Evolutionary conservation across 2,797 vertebrate genomes (phyloP), one percentile per base, ranked within the genome.

Genomic region (Acridotheres tristis): DNA sequence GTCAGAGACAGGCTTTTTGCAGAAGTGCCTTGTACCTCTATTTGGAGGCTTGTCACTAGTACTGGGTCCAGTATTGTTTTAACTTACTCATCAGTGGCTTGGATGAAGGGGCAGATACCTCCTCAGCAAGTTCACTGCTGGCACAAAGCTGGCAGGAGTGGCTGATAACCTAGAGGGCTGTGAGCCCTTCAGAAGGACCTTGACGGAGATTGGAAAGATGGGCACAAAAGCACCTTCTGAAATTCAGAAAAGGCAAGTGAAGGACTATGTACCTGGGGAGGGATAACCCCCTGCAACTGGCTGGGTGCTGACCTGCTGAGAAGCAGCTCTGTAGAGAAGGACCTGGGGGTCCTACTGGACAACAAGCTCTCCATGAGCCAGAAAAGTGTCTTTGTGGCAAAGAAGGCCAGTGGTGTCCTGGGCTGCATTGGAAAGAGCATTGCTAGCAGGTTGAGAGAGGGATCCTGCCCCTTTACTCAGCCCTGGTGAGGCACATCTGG

Each of bases 171-270:
- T 29, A 16, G 69, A 73, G 12, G 10, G 57, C 50, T 63, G 57
- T 71, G 38, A 53, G 51, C 29, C 19, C 51, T 77, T 40, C 38
- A 53, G 65, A 40, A 77, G 29, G 3, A 47, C 38, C 43, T 65
- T 1, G 0, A 4, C 14, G 47, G 38, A 23, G 45, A 18, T 16
- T 47, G 45, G 29, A n/a, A n/a, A 34, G 17, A 11, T 16, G 29
- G 29, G 17, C 38, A 34, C 51, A 51, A 51, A 45, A 58, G 25
- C 67, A 42, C 30, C 25, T 10, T 57, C 38, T 53, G 51, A 47
- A 77, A 65, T 77, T 71, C 20, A 30, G 21, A 50, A 83, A 65
- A 77, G 51, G 30, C 45, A 77, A 58, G 18, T 25, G 38, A 55
- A 50, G 65, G n/a, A 23, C n/a, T 1, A 2, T 27, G 32, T 40